Conservation (phyloP, 2,113 vertebrate genomes). For the Furnarius figulus region DNA sequence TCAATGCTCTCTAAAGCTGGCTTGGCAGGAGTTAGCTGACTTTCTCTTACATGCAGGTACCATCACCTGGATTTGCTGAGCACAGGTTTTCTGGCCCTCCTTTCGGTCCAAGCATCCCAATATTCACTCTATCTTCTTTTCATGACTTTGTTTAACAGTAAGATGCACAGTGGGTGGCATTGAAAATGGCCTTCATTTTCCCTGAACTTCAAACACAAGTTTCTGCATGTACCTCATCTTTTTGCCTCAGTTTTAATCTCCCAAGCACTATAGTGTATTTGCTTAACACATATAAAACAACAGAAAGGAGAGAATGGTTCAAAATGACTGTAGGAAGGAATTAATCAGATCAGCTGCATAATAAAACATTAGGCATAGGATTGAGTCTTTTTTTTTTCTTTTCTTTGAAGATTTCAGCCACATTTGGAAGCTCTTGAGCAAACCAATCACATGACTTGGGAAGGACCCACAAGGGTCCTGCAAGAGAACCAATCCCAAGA, state of each 20-base stretch:
- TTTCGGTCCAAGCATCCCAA: neutral
- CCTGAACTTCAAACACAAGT: neutral
- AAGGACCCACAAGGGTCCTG: neutral
- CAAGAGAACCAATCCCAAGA: no score
- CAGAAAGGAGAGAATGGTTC: neutral
- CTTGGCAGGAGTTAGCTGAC: neutral
- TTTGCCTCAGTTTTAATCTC: neutral
- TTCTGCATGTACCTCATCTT: neutral
- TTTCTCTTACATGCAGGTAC: neutral
- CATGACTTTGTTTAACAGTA: neutral
- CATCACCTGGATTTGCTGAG: neutral
- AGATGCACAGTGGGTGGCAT: neutral
- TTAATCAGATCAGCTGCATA: neutral
- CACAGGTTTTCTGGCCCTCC: neutral
- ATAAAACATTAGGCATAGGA: neutral
- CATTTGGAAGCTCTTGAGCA: neutral
- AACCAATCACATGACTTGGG: neutral
- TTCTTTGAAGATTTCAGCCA: neutral
- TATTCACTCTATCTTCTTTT: neutral
- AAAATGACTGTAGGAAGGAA: neutral
- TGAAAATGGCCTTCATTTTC: neutral
- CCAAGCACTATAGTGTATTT: neutral
- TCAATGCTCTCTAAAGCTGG: neutral
- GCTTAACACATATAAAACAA: neutral
- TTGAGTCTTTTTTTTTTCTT: neutral